phyloP scores from a whole-genome alignment of 2,797 vertebrate genomes.

The Dipus sagitta region DNA sequence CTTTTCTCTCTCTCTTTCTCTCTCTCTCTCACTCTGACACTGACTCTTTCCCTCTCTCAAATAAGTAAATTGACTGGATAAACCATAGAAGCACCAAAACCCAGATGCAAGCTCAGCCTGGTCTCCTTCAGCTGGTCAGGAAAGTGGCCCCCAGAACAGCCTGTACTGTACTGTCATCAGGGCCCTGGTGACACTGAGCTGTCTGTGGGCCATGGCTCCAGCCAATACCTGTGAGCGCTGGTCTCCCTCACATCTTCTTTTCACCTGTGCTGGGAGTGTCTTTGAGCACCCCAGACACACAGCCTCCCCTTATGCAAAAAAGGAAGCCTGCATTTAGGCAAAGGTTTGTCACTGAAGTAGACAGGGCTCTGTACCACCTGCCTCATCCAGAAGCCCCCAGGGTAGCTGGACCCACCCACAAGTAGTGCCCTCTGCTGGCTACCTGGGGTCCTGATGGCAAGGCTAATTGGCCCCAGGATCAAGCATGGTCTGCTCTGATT shows the following conservation, averaged over 20 bases:
- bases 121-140: neutral
- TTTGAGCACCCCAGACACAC: neutral
- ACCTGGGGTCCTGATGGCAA: fast-evolving
- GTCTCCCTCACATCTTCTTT: neutral
- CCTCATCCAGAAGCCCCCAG: neutral
- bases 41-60: no score
- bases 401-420: neutral
- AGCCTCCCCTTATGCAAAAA: neutral
- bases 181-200: neutral
- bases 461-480: neutral
- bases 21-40: no score
- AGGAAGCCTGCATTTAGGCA: neutral
- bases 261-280: neutral
- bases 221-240: neutral
- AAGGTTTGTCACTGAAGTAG: neutral
- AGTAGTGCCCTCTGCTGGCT: conserved; percentile 30
- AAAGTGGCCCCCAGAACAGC: no score
- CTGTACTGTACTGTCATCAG: neutral
- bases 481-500: neutral
- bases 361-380: neutral
- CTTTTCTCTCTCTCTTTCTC: no score
- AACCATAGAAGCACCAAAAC: no score
- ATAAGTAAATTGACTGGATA: no score
- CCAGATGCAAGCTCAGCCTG: neutral
- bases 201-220: neutral